Evolutionary conservation across 2,113 vertebrate genomes (phyloP).

Genomic region (Phyllostomus hastatus): DNA sequence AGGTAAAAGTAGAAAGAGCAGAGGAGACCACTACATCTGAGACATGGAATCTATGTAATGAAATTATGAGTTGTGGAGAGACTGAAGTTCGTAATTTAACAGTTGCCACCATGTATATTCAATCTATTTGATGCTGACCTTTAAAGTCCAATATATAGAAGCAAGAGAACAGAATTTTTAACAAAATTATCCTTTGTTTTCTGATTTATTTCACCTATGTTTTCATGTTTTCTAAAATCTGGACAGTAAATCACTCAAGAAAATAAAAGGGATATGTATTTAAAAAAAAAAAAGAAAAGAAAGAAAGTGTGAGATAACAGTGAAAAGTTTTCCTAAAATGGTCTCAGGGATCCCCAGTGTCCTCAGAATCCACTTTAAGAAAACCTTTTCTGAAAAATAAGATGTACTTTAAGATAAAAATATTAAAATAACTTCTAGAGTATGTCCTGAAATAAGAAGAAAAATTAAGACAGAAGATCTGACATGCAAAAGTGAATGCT

Average conservation of each 20-base stretch:
- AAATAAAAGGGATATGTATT: conserved; percentile 5
- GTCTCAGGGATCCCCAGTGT: background rate
- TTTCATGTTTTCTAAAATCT: conserved; percentile 32
- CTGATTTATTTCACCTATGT: conserved; percentile 6
- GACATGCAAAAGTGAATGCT: background rate
- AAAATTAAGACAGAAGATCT: background rate
- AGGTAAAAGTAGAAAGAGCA: background rate
- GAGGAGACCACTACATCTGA: background rate
- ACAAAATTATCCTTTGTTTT: conserved; percentile 14
- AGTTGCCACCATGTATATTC: background rate
- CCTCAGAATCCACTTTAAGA: background rate
- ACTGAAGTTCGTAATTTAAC: background rate
- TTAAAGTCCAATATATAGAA: conserved; percentile 11
- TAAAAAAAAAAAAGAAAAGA: background rate
- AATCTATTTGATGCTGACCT: background rate
- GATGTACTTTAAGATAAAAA: background rate
- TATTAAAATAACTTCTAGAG: background rate
- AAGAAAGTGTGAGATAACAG: background rate
- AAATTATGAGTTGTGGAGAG: background rate
- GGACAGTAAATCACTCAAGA: background rate
- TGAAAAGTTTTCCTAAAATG: background rate
- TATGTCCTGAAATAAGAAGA: background rate
- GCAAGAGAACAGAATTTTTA: conserved; percentile 7
- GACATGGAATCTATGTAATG: background rate
- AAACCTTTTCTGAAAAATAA: background rate